These are phyloP conservation scores for Oreortyx pictus DNA, from an alignment of 2,797 vertebrate species.

Conservation along the genomic window DNA sequence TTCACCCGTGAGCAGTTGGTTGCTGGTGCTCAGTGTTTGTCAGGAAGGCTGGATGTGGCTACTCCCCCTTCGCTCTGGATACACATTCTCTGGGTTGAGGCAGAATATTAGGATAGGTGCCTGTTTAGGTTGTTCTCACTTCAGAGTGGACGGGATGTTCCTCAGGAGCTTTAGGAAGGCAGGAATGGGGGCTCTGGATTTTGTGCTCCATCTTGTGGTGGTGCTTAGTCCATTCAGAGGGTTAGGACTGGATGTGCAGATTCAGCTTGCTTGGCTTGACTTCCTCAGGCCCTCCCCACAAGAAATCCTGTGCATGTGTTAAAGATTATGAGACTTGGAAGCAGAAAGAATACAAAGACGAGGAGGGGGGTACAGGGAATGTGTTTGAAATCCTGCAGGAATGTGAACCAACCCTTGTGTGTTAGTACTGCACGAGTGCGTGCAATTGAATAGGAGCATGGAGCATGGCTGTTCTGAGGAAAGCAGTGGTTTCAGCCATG, in stretches of 20 bases:
- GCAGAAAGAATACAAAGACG: not conserved
- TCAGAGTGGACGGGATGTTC: not conserved
- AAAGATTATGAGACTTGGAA: not conserved
- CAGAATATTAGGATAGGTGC: fast-evolving
- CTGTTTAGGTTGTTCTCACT: not conserved
- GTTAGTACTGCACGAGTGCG: not conserved
- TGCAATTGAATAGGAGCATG: not conserved
- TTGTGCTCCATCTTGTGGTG: slow-evolving; percentile 60
- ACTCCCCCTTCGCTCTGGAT: fast-evolving
- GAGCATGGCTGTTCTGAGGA: not conserved
- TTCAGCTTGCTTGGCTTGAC: not conserved
- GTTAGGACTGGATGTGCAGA: not conserved
- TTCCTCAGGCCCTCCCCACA: not conserved
- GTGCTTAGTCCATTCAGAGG: not conserved
- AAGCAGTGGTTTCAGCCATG: not conserved
- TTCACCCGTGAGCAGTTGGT: not conserved
- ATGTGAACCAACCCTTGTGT: not conserved
- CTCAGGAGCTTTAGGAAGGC: not conserved
- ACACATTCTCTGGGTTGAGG: fast-evolving
- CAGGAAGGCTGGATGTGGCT: not conserved
- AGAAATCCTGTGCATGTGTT: not conserved
- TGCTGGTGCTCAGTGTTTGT: not conserved
- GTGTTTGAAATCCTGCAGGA: not conserved
- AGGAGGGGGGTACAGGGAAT: not conserved
- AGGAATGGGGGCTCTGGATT: slow-evolving; percentile 9